Conservation (phyloP, 2,888 invertebrate genomes). For the Parascotia fuliginaria region DNA sequence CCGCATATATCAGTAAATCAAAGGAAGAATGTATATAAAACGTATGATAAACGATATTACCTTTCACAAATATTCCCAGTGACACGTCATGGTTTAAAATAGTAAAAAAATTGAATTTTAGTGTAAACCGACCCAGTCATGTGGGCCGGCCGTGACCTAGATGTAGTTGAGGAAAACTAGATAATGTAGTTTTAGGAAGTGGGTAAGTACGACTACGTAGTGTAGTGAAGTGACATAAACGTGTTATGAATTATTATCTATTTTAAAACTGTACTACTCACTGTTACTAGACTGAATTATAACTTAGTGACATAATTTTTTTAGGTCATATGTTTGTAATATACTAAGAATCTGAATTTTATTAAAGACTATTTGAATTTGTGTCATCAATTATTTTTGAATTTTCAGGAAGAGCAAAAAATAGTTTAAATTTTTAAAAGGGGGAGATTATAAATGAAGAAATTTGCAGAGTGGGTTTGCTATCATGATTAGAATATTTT, state of each 20-base stretch:
- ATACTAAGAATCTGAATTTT: too few species aligned
- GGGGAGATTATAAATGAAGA: too few species aligned
- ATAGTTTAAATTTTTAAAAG: too few species aligned
- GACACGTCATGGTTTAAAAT: constrained; percentile 19
- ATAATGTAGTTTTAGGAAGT: constrained; percentile 4
- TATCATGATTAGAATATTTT: too few species aligned
- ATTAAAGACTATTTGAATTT: too few species aligned
- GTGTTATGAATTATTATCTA: background rate
- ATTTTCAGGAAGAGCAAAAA: too few species aligned
- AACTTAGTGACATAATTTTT: too few species aligned
- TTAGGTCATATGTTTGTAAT: too few species aligned
- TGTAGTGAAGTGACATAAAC: too few species aligned
- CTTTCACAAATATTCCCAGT: constrained; percentile 27
- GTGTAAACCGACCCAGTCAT: constrained; percentile 21
- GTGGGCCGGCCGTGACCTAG: constrained; percentile 28
- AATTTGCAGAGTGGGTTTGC: too few species aligned
- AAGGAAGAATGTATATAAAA: constrained; percentile 35
- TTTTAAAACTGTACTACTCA: background rate
- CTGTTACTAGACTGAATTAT: background rate
- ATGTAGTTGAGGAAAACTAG: constrained; percentile 23
- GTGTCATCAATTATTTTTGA: too few species aligned
- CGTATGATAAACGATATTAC: constrained; percentile 11
- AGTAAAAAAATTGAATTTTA: constrained; percentile 4
- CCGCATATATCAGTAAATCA: constrained; percentile 25
- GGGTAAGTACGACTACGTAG: too few species aligned